These are phyloP conservation scores for Mycetomoellerius zeteki DNA, from an alignment of 1,140 invertebrate species.

Conservation along the genomic window DNA sequence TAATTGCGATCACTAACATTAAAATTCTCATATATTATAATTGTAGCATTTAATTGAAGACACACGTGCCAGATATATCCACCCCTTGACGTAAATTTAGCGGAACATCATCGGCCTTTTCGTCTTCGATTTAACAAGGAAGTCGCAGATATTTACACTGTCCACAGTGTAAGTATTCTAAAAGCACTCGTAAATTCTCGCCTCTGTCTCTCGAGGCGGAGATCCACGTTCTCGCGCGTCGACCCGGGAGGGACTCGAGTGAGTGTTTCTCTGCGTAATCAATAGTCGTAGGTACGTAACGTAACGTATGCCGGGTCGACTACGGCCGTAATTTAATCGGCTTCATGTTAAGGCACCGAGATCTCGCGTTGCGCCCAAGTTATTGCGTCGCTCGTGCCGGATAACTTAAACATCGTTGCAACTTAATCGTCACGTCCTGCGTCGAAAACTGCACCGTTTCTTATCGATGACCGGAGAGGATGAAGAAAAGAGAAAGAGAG, in stretches of 20 bases:
- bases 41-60: neutral
- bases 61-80: neutral
- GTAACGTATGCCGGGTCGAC: constrained; percentile 35
- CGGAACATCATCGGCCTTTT: neutral
- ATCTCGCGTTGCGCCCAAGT: constrained; percentile 77
- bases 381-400: constrained; percentile 80
- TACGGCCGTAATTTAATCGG: constrained; percentile 78
- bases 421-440: constrained; percentile 82
- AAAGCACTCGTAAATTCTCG: constrained; percentile 60
- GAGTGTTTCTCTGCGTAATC: constrained; percentile 49
- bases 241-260: constrained; percentile 4
- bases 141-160: constrained; percentile 26
- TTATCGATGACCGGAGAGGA: constrained; percentile 56
- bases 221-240: constrained; percentile 37
- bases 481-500: neutral
- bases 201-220: constrained; percentile 43
- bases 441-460: constrained; percentile 74
- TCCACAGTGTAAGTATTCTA: constrained; percentile 20
- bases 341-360: constrained; percentile 71
- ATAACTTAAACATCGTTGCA: constrained; percentile 80
- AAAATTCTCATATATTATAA: constrained; percentile 1
- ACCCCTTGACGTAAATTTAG: neutral
- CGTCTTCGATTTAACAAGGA: constrained; percentile 37
- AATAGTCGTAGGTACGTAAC: constrained; percentile 50
- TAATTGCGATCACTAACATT: neutral